phyloP scores from a whole-genome alignment of 2,797 vertebrate genomes.

The Pipistrellus nathusii region DNA sequence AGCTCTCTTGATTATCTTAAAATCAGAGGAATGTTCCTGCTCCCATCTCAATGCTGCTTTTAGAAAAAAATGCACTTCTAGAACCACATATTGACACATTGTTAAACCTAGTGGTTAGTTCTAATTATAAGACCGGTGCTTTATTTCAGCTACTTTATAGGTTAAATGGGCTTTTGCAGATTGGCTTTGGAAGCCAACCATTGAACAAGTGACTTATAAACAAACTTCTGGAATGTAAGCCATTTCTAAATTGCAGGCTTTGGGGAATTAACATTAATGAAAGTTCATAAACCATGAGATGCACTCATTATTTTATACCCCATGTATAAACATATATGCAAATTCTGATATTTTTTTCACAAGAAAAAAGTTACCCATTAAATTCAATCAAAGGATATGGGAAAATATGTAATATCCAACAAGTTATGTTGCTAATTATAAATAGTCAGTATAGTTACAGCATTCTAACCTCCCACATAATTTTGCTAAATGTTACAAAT shows the following conservation, averaged over 20 bases:
- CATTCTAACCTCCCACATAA: constrained; percentile 42
- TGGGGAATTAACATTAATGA: constrained; percentile 50
- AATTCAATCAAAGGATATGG: neutral
- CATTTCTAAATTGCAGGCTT: constrained; percentile 73
- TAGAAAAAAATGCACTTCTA: neutral
- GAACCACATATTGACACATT: constrained; percentile 4
- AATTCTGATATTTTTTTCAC: constrained; percentile 39
- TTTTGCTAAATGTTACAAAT: constrained; percentile 55
- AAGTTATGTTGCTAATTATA: neutral
- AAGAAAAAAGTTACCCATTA: constrained; percentile 21
- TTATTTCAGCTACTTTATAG: constrained; percentile 70
- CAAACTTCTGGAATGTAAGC: constrained; percentile 67
- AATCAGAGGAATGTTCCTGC: neutral
- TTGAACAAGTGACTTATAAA: constrained; percentile 74
- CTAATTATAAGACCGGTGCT: constrained; percentile 68
- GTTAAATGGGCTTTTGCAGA: constrained; percentile 67
- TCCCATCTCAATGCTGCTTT: neutral
- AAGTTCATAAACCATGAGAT: constrained; percentile 54
- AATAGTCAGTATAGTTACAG: constrained; percentile 32
- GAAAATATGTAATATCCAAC: neutral
- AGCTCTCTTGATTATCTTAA: neutral
- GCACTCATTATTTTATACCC: neutral
- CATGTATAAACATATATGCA: neutral
- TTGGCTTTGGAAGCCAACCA: constrained; percentile 74
- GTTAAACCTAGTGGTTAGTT: constrained; percentile 55